phyloP scores from a whole-genome alignment of 2,797 vertebrate genomes.

The Pachyuromys duprasi region DNA sequence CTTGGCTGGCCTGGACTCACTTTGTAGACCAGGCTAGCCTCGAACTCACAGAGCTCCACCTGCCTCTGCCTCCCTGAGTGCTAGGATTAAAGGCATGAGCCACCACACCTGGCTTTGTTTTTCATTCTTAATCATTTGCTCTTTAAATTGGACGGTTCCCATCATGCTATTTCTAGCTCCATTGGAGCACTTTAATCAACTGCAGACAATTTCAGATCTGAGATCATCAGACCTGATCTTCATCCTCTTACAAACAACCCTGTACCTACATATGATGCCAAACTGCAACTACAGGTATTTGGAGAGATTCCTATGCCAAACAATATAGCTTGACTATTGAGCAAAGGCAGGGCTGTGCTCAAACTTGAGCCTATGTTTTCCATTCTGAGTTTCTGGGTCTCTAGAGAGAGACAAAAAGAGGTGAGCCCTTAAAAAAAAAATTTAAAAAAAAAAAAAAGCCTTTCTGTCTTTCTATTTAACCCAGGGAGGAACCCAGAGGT shows the following conservation, averaged over 20 bases:
- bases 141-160: not conserved
- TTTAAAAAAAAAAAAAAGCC: not conserved
- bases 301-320: not conserved
- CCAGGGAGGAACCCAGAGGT: not conserved
- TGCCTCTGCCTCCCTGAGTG: too few species aligned
- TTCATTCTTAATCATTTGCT: not conserved
- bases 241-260: not conserved
- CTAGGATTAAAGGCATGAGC: too few species aligned
- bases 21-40: too few species aligned
- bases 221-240: not conserved
- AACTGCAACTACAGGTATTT: not conserved
- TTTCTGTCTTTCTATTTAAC: constrained; percentile 18
- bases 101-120: not conserved
- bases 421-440: not conserved
- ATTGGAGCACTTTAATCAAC: not conserved
- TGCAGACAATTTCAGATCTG: not conserved
- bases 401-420: not conserved
- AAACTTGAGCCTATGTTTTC: not conserved
- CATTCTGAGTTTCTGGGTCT: constrained; percentile 9
- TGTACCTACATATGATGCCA: not conserved
- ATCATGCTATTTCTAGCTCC: not conserved
- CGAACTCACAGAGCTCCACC: too few species aligned
- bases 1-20: too few species aligned
- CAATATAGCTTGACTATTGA: not conserved
- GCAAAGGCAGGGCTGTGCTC: not conserved